Base-by-base conservation (phyloP, 2,113 vertebrate genomes). In the Trichechus manatus region DNA sequence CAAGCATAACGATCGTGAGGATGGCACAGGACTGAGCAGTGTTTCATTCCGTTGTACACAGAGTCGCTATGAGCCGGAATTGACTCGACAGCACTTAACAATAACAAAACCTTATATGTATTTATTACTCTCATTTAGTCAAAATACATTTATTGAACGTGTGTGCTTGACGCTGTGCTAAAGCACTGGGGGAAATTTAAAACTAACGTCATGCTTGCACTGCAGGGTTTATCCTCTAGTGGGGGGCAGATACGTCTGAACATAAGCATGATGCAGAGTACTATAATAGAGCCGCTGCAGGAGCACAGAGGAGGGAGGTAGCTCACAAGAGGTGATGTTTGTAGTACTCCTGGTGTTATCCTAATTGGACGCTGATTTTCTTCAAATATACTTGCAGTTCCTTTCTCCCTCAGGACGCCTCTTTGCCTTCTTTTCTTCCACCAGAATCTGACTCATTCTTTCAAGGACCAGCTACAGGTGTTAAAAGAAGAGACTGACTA, bases 211-310 rank as follows among this genome's bases (percentile, higher is more conserved):
- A 5, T 79, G 27, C 86, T 70, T 75, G 33, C 33, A 10, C 31
- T 66, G 22, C 64, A 33, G 50, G 25, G 25, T 66, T 64, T 27
- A 5, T 84, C 14, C 17, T 50, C 33, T 80, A 22, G 11, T 84
- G 64, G 31, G 47, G 29, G 42, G 72, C 9, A 90, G 63, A 27
- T 9, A 1, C 36, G 27, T 61, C 33, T 47, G 75, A 87, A 61
- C 39, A 6, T 61, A 7, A 23, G 59, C 27, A 33, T n/a, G 53
- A 42, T 33, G 19, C n/a, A 8, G 20, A 19, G 9, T 10, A 1
- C 13, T 39, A 0, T 47, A 44, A 10, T 7, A 29, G 29, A 77
- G 72, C 72, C 64, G 0, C 63, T 74, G 0, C 63, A 0, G 1
- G 68, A 63, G 50, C 61, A 23, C 68, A 42, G 66, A 59, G 47